Percentiles rank a stretch among this genome's conserved stretches.
phyloP scores from a whole-genome alignment of 2,797 vertebrate species.

The Odontamblyopus lacepedii region DNA sequence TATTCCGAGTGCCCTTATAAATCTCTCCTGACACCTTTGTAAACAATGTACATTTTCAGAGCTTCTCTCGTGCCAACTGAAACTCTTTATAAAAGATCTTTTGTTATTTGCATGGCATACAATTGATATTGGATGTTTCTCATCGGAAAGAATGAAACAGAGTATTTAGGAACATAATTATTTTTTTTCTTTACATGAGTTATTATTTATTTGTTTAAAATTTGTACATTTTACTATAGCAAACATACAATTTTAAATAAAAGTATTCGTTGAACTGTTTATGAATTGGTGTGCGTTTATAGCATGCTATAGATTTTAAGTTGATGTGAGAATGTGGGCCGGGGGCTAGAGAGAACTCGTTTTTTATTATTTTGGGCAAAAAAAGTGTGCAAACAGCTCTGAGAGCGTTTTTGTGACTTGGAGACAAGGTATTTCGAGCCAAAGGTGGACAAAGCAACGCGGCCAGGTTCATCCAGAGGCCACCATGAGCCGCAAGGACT shows the following conservation, averaged over 20 bases:
- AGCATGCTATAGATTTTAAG: slow-evolving; percentile 66
- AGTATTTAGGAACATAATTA: slow-evolving; percentile 58
- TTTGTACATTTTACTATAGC: slow-evolving; percentile 72
- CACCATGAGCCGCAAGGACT: slow-evolving; percentile 97
- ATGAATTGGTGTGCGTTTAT: slow-evolving; percentile 62
- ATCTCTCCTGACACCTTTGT: slow-evolving; percentile 80
- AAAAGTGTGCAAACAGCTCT: slow-evolving; percentile 78
- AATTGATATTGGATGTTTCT: slow-evolving; percentile 56
- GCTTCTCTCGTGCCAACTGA: slow-evolving; percentile 66
- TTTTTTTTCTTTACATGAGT: slow-evolving; percentile 47
- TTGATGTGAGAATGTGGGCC: slow-evolving; percentile 62
- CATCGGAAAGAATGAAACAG: slow-evolving; percentile 54
- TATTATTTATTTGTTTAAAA: slow-evolving; percentile 77
- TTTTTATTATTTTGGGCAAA: slow-evolving; percentile 82
- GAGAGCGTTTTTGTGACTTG: slow-evolving; percentile 82
- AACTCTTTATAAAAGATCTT: slow-evolving; percentile 61
- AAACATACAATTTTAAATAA: slow-evolving; percentile 55
- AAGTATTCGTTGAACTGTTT: slow-evolving; percentile 47
- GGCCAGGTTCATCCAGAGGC: slow-evolving; percentile 98
- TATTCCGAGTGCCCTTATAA: slow-evolving; percentile 76
- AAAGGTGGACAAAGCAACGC: slow-evolving; percentile 95
- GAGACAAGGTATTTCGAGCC: slow-evolving; percentile 93
- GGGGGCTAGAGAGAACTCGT: slow-evolving; percentile 81
- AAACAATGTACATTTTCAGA: slow-evolving; percentile 79
- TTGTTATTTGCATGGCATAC: slow-evolving; percentile 68